Base-by-base conservation (phyloP, 2,888 invertebrate species). In the Escarpia spicata region DNA sequence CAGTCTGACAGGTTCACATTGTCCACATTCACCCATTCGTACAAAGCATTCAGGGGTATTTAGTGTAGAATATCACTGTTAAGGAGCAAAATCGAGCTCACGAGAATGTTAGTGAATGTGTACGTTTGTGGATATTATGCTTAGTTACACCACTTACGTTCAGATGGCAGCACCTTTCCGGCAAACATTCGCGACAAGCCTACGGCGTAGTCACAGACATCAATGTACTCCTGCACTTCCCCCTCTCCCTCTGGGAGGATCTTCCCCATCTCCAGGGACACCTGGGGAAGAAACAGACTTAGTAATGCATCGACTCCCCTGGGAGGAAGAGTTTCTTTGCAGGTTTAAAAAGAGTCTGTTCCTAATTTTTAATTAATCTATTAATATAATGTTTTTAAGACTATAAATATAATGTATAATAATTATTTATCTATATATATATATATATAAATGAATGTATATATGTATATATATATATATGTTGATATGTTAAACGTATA, bases 241-340 rank as follows among this genome's bases (percentile, higher is more conserved):
- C 99, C 99, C 93, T 98, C 98, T 3, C 99, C 99, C 97, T 99
- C 99, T 0, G 99, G 98, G 90, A 98, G 97, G 95, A 99, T 99
- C 97, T 99, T 99, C 97, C 99, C 99, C 98, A 99, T 99, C 97
- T 99, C 99, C 93, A 99, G 97, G 2, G 99, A 98, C 31, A 99
- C 96, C 97, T 97, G 12, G 37, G 6, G 43, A 15, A 91, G 92
- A 90, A 93, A 92, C 19, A 52, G 52, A 52, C 52, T 52, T 52
- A 9, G 52, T 52, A 9, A 52, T 45, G n/a, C 45, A 43, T 15
- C 26, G 4, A 3, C 15, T 58, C 37, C 90, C 8, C 52, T 52
- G 9, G 52, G 52, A 15, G 52, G 12, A 37, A 37, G 37, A 52
- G 52, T 52, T 52, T 52, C 2, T 52, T 15, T 15, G 15, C 52